Percentiles rank a stretch among this genome's conserved stretches.
Evolutionary conservation across 2,113 vertebrate genomes (phyloP).

Genomic region (Myanophis thanlyinensis): DNA sequence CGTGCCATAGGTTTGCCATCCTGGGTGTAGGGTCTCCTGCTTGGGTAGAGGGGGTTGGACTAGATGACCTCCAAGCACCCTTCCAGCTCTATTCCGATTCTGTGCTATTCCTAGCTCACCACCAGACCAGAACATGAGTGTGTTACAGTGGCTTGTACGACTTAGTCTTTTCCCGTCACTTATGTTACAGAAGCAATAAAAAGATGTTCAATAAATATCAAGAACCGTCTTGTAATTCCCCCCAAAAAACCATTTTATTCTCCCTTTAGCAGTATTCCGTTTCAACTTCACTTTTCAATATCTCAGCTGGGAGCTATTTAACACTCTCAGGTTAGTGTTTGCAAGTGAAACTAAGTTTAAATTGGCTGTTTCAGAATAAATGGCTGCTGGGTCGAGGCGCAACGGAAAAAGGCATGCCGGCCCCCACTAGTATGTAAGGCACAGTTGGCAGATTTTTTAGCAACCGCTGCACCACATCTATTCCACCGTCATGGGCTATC

Average conservation of each 20-base stretch:
- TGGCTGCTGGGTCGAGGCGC: not conserved
- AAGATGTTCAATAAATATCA: not conserved
- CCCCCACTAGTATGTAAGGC: not conserved
- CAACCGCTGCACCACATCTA: not conserved
- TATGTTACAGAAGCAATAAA: conserved; percentile 9
- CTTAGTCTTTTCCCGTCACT: not conserved
- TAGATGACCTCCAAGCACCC: no score
- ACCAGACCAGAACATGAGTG: not conserved
- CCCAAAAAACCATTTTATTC: not conserved
- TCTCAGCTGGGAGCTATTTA: conserved; percentile 10
- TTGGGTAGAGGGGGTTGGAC: no score
- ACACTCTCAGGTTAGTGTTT: conserved; percentile 39
- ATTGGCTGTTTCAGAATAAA: conserved; percentile 2
- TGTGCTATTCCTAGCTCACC: not conserved
- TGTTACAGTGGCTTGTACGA: rapidly evolving
- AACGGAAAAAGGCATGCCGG: conserved; percentile 1
- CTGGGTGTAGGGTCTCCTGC: no score
- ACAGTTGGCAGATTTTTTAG: not conserved
- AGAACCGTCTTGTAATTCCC: not conserved
- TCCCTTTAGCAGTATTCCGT: conserved; percentile 13
- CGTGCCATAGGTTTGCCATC: no score
- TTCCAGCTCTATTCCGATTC: no score
- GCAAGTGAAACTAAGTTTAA: not conserved
- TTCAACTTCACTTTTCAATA: not conserved
- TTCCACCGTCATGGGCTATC: conserved; percentile 9